A percentile compares a stretch with the other conserved stretches of the same genome.
These are phyloP conservation scores for Lasioglossum malachurum DNA, from an alignment of 2,888 invertebrate genomes.

Conservation along the genomic window DNA sequence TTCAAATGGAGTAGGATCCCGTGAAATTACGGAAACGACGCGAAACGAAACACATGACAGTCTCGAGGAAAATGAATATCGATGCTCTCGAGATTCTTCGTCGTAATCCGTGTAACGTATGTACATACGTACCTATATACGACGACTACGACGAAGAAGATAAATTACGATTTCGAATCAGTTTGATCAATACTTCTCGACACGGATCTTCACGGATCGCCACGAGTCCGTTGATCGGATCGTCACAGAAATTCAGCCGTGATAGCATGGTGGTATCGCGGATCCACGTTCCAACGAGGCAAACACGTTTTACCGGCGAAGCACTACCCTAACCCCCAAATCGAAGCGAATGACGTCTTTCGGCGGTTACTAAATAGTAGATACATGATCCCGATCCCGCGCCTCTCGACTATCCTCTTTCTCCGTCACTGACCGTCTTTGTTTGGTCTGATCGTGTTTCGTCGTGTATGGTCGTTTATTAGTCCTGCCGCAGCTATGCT, in stretches of 20 bases:
- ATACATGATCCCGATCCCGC: conserved; percentile 14
- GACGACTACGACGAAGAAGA: conserved; percentile 22
- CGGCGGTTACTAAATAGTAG: conserved; percentile 22
- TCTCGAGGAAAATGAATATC: neutral
- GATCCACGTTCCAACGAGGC: conserved; percentile 44
- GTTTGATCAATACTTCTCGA: neutral
- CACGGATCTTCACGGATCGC: neutral
- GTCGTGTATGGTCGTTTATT: conserved; percentile 18
- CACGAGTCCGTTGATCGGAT: neutral
- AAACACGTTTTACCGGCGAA: conserved; percentile 54
- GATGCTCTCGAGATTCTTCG: neutral
- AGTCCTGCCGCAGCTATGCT: conserved; percentile 22
- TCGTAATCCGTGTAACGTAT: neutral
- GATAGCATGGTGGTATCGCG: neutral
- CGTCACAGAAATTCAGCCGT: neutral
- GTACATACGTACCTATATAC: neutral
- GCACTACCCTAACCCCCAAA: conserved; percentile 58
- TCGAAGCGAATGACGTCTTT: conserved; percentile 54
- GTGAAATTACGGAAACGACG: neutral
- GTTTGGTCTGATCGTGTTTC: conserved; percentile 15
- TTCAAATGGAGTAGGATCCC: neutral
- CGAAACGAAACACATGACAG: neutral
- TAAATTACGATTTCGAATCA: neutral
- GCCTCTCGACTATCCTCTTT: conserved; percentile 14
- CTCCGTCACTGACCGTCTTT: conserved; percentile 15